A percentile compares a stretch with the other conserved stretches of the same genome.
Conservation (phyloP, 2,888 invertebrate genomes). For the Nomada hirtipes region DNA sequence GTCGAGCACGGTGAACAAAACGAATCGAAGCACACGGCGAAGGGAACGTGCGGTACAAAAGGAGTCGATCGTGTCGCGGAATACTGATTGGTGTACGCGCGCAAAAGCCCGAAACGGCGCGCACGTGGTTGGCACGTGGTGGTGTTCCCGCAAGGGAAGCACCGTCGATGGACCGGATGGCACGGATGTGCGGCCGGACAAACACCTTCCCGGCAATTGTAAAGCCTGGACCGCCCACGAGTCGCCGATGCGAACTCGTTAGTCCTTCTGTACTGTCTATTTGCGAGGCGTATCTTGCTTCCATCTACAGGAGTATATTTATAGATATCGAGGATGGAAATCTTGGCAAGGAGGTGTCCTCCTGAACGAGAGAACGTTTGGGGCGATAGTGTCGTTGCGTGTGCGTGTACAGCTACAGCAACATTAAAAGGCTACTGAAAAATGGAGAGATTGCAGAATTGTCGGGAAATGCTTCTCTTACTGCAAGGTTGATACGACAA, state of each 20-base stretch:
- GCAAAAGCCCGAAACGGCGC: slow-evolving; percentile 1
- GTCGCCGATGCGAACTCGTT: slow-evolving; percentile 2
- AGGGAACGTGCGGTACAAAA: slow-evolving; percentile 26
- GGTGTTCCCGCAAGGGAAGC: slow-evolving; percentile 44
- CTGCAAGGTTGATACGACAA: too few relatives aligned
- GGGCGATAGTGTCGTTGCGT: too few relatives aligned
- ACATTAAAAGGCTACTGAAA: too few relatives aligned
- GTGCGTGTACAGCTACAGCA: too few relatives aligned
- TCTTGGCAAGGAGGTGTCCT: too few relatives aligned
- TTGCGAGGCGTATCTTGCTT: neutral
- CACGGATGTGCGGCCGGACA: slow-evolving; percentile 37
- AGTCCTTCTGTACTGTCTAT: slow-evolving; percentile 7
- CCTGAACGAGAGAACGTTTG: too few relatives aligned
- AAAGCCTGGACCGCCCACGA: slow-evolving; percentile 63
- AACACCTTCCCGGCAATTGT: slow-evolving; percentile 61
- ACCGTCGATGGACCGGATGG: slow-evolving; percentile 43
- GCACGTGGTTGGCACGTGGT: slow-evolving; percentile 75
- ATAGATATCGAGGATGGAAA: neutral
- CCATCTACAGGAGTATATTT: neutral
- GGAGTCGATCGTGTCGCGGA: slow-evolving; percentile 70
- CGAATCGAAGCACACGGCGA: slow-evolving; percentile 2
- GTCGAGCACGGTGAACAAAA: slow-evolving; percentile 6
- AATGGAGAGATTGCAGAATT: too few relatives aligned
- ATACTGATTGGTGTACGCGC: slow-evolving; percentile 69
- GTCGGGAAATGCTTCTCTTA: too few relatives aligned